These are phyloP conservation scores for Timema cristinae DNA, from an alignment of 2,888 invertebrate genomes.

Conservation along the genomic window DNA sequence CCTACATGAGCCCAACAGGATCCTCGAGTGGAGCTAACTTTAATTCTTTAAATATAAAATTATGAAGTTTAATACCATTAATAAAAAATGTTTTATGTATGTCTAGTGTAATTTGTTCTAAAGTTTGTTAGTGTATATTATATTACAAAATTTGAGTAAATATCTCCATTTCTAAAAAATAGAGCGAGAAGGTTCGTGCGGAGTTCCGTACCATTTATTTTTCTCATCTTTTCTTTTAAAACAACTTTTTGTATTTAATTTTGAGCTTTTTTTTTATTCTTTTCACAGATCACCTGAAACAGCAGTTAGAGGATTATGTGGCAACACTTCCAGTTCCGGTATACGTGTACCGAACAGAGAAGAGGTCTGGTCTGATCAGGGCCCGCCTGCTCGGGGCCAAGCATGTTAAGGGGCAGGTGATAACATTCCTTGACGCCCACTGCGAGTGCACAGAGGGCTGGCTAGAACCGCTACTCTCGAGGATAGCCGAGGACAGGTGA, in stretches of 20 bases:
- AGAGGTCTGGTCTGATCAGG: constrained; percentile 92
- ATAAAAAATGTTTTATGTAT: too few species aligned
- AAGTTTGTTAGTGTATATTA: too few species aligned
- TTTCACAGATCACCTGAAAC: constrained; percentile 76
- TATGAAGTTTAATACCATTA: too few species aligned
- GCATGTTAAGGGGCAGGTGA: constrained; percentile 85
- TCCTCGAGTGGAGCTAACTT: too few species aligned
- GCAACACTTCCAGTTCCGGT: constrained; percentile 81
- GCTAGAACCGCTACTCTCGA: constrained; percentile 89
- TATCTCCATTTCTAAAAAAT: too few species aligned
- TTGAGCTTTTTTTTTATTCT: background rate
- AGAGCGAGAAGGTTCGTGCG: background rate
- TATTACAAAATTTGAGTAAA: too few species aligned
- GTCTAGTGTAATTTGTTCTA: too few species aligned
- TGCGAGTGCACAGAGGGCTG: constrained; percentile 99
- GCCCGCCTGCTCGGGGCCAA: constrained; percentile 92
- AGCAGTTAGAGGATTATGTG: constrained; percentile 85
- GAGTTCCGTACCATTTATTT: background rate
- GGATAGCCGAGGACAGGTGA: constrained; percentile 82
- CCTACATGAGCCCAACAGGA: too few species aligned
- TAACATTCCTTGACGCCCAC: constrained; percentile 97
- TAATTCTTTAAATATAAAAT: too few species aligned
- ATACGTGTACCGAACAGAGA: constrained; percentile 82
- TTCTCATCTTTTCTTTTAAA: background rate
- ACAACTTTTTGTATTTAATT: background rate